phyloP scores from a whole-genome alignment of 2,797 vertebrate species.

The Cirrhinus molitorella region DNA sequence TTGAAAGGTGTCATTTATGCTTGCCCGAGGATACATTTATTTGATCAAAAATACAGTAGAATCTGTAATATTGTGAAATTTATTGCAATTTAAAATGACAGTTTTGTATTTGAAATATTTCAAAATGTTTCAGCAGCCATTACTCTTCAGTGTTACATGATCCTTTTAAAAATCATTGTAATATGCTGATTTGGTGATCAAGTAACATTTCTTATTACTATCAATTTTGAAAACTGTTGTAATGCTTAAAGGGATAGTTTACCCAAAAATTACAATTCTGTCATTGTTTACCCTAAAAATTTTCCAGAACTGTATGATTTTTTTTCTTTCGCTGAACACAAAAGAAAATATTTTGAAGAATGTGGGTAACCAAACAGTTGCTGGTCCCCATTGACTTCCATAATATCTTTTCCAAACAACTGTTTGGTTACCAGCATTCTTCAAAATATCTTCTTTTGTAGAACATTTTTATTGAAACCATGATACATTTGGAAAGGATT shows the following conservation, averaged over 20 bases:
- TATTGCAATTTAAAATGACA: background rate
- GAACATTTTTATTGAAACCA: background rate
- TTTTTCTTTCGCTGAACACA: background rate
- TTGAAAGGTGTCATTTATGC: background rate
- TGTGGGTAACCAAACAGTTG: background rate
- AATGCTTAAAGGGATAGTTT: background rate
- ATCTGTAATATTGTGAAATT: background rate
- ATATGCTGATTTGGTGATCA: background rate
- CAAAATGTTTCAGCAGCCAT: background rate
- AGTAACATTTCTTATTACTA: background rate
- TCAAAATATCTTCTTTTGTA: background rate
- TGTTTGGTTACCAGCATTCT: too few relatives aligned
- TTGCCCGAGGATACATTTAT: background rate
- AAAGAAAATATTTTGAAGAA: background rate
- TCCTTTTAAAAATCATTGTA: background rate
- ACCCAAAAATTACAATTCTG: background rate
- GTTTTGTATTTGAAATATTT: background rate
- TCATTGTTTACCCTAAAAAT: background rate
- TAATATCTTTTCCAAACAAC: too few relatives aligned
- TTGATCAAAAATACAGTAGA: conserved; percentile 9
- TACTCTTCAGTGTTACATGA: background rate
- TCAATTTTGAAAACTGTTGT: background rate
- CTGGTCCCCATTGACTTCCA: background rate
- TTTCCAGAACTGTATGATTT: background rate
- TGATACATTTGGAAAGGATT: background rate